Base-by-base conservation (phyloP, 2,888 invertebrate species). In the Conops quadrifasciatus region DNA sequence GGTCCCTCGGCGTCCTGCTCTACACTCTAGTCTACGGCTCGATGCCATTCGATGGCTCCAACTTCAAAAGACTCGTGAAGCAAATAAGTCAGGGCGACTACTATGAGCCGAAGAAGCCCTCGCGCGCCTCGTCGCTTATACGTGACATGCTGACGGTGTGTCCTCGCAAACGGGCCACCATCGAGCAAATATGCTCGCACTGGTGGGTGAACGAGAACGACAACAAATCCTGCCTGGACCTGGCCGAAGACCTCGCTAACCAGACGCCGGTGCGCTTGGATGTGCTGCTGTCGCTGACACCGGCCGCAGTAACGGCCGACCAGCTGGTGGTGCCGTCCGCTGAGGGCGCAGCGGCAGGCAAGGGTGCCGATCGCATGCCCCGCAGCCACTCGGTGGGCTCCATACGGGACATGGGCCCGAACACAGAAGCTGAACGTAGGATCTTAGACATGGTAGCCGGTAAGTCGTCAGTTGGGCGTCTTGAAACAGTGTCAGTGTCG, bases 11-110 rank as follows among this genome's bases (percentile, higher is more conserved):
- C 70, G 98, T 99, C 64, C 89, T 99, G 63, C 89, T 99, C 13
- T 99, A 99, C 86, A 98, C 98, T 62, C 89, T 99, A 81, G 98
- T 99, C 77, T 99, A 98, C 86, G 98, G 98, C 78, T 97, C 98
- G 76, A 99, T 99, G 99, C 99, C 95, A 68, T 98, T 98, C 85
- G 98, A 98, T 87, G 98, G 98, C 73, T 95, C 96, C 75, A 97
- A 98, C 88, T 98, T 98, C 87, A 97, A 97, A 87, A 91, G 95
- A 80, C 91, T 99, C 82, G 97, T 97, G 75, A 93, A 94, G 83
- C 97, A 98, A 87, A 98, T 98, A 83, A 97, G 97, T 80, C 93
- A 94, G 83, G 98, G 98, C 5, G 97, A 97, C 86, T 99, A 98
- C 86, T 97, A 95, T 83, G 98, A 98, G 87, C 98, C 98, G 62